Conservation (phyloP, 2,113 vertebrate species). For the Syngnathus scovelli region DNA sequence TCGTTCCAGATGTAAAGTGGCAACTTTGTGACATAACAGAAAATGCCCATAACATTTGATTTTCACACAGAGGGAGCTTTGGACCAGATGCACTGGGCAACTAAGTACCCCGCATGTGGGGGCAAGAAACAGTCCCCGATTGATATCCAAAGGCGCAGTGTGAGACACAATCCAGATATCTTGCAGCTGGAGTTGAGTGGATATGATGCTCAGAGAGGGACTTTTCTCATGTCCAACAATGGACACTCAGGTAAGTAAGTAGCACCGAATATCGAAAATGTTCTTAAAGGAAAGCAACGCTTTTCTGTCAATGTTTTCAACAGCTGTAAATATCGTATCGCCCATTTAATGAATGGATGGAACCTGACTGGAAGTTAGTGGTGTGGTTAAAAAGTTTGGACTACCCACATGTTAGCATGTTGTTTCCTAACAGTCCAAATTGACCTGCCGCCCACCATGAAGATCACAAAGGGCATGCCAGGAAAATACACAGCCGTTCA, state of each 20-base stretch:
- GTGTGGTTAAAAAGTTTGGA: no score
- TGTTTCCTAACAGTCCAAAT: conserved; percentile 76
- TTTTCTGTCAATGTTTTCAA: neutral
- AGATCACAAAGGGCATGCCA: conserved; percentile 68
- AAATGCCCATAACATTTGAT: neutral
- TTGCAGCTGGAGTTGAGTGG: conserved; percentile 68
- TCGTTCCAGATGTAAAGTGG: neutral
- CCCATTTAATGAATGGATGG: no score
- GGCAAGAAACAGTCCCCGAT: conserved; percentile 81
- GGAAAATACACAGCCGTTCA: conserved; percentile 74
- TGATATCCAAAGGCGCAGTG: conserved; percentile 75
- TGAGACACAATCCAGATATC: conserved; percentile 66
- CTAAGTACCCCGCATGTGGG: conserved; percentile 69
- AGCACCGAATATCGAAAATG: neutral
- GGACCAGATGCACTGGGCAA: conserved; percentile 78
- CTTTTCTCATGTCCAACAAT: conserved; percentile 80
- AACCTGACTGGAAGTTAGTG: no score
- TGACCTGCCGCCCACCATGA: conserved; percentile 75
- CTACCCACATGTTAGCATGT: neutral
- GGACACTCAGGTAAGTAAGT: conserved; percentile 81
- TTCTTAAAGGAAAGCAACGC: neutral
- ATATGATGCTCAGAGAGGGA: conserved; percentile 60
- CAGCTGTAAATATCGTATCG: neutral
- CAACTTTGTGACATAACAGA: neutral
- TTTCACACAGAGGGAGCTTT: conserved; percentile 27